These are phyloP conservation scores for Poeciliopsis occidentalis DNA, from an alignment of 2,113 vertebrate species.

Conservation along the genomic window DNA sequence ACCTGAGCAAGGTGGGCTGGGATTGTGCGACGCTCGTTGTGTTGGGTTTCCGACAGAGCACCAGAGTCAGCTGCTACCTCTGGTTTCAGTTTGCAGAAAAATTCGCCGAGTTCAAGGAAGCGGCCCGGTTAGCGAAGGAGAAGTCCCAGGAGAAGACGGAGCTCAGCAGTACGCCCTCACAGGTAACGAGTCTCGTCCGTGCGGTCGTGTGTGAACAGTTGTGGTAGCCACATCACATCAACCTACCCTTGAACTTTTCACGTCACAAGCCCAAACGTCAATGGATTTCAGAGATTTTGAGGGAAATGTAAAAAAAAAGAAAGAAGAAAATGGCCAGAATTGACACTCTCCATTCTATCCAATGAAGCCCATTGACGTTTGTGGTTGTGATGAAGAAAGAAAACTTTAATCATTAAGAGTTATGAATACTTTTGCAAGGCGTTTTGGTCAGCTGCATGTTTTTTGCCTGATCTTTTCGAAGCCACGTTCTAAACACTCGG, in stretches of 20 bases:
- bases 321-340: background rate
- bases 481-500: background rate
- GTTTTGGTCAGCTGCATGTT: background rate
- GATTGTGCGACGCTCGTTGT: background rate
- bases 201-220: background rate
- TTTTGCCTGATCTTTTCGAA: background rate
- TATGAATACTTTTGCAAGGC: background rate
- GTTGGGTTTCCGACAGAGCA: background rate
- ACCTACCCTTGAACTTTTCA: too few species aligned
- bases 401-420: background rate
- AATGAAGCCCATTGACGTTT: background rate
- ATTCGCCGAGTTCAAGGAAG: conserved; percentile 98
- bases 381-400: too few species aligned
- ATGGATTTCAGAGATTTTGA: background rate
- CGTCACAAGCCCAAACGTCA: background rate
- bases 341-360: background rate
- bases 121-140: conserved; percentile 93
- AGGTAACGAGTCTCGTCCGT: conserved; percentile 69
- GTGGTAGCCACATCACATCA: background rate
- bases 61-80: background rate
- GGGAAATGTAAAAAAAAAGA: too few species aligned
- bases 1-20: conserved; percentile 89
- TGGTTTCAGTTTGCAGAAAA: conserved; percentile 92
- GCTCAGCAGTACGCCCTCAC: conserved; percentile 93
- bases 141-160: conserved; percentile 98